phyloP scores from a whole-genome alignment of 2,113 vertebrate genomes.

The Harpagus bidentatus region DNA sequence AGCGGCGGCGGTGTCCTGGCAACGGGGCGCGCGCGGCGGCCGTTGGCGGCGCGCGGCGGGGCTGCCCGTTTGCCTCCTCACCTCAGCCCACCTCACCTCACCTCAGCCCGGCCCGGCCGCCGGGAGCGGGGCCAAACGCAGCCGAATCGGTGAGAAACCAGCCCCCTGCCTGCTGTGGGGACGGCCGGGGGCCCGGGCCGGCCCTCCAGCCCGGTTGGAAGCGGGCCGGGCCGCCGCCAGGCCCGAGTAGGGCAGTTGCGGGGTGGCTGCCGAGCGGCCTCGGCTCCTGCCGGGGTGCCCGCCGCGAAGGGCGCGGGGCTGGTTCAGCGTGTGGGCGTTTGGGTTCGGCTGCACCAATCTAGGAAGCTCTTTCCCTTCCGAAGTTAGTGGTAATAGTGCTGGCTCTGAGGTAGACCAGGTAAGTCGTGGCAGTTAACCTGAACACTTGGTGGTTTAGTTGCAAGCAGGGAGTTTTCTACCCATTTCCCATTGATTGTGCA shows the following conservation, averaged over 20 bases:
- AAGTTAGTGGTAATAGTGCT: rapidly evolving
- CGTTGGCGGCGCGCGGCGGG: background rate
- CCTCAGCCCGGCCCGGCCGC: no score
- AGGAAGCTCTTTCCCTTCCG: no score
- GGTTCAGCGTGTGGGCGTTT: no score
- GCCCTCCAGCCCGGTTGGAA: background rate
- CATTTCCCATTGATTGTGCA: rapidly evolving
- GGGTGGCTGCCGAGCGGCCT: background rate
- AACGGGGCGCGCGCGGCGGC: background rate
- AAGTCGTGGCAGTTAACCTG: background rate
- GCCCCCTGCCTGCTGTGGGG: background rate
- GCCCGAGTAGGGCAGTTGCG: background rate
- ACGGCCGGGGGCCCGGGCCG: no score
- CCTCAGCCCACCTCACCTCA: no score
- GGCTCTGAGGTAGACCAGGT: background rate
- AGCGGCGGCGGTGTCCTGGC: background rate
- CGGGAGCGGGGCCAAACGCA: background rate
- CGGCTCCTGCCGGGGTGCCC: no score
- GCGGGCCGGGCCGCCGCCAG: background rate
- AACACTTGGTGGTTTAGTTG: no score
- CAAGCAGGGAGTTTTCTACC: background rate
- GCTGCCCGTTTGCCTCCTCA: background rate
- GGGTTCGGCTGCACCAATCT: background rate
- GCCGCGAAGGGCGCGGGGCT: rapidly evolving
- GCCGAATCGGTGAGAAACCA: background rate